Percentiles rank a stretch among this genome's conserved stretches.
These are phyloP conservation scores for Polymixis lichenea DNA, from an alignment of 2,888 invertebrate species.

Conservation along the genomic window DNA sequence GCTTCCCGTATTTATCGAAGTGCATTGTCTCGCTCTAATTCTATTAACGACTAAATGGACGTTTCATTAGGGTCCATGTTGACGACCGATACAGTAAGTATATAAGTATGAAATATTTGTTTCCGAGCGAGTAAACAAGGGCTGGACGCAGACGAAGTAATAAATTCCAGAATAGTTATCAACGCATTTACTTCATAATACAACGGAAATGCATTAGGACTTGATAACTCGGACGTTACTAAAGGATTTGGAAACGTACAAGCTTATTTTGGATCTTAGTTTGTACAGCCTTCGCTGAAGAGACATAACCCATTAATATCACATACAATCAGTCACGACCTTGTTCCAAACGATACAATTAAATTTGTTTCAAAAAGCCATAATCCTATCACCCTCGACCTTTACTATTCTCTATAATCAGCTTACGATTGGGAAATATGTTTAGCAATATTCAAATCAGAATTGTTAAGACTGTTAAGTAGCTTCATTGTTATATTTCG, in stretches of 20 bases:
- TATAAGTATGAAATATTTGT: constrained; percentile 63
- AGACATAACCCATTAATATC: constrained; percentile 47
- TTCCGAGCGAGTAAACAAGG: constrained; percentile 48
- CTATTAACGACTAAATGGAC: constrained; percentile 77
- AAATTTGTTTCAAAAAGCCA: constrained; percentile 65
- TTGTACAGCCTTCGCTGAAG: constrained; percentile 34
- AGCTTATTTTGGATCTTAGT: constrained; percentile 27
- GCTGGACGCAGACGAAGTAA: constrained; percentile 24
- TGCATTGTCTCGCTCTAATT: constrained; percentile 84
- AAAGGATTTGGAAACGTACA: constrained; percentile 39
- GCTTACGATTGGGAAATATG: constrained; percentile 60
- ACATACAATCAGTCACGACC: constrained; percentile 54
- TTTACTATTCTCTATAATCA: constrained; percentile 68
- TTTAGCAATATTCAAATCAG: constrained; percentile 56
- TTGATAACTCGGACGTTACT: constrained; percentile 20
- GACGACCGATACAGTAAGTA: constrained; percentile 61
- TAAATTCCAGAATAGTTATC: constrained; percentile 56
- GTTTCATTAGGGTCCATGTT: constrained; percentile 63
- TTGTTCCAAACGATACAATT: constrained; percentile 70
- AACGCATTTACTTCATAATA: constrained; percentile 40
- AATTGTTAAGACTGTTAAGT: constrained; percentile 39
- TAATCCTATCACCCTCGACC: constrained; percentile 68
- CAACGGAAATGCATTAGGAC: constrained; percentile 44
- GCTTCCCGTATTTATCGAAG: constrained; percentile 78
- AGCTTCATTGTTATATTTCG: constrained; percentile 58